A percentile compares a stretch with the other conserved stretches of the same genome.
These are phyloP conservation scores for Alloplasta piceator DNA, from an alignment of 2,888 invertebrate genomes.

Conservation along the genomic window DNA sequence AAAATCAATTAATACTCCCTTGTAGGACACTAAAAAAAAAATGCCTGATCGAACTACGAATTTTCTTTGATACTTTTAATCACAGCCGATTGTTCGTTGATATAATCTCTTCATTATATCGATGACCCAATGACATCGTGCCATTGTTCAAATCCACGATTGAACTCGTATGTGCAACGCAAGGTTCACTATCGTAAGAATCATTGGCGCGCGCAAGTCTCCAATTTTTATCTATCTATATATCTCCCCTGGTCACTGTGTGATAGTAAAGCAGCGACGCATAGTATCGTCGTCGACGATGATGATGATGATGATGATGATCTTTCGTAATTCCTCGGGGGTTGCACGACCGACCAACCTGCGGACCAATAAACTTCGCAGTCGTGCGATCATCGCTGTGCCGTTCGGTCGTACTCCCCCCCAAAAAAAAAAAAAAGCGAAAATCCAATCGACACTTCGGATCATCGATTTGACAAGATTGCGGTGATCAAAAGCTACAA, in stretches of 20 bases:
- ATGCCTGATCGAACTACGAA: too few relatives aligned
- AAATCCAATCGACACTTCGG: neutral
- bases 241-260: neutral
- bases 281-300: neutral
- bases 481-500: neutral
- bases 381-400: conserved; percentile 66
- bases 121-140: conserved; percentile 41
- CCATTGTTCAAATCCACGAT: conserved; percentile 8
- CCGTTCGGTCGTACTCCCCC: conserved; percentile 53
- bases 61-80: too few relatives aligned
- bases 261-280: neutral
- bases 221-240: conserved; percentile 17
- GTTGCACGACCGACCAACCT: conserved; percentile 62
- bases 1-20: too few relatives aligned
- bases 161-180: conserved; percentile 5
- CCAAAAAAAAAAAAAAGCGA: neutral
- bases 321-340: conserved; percentile 64
- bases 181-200: conserved; percentile 32
- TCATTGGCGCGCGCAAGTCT: conserved; percentile 56
- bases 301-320: conserved; percentile 46
- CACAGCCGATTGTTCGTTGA: conserved; percentile 27
- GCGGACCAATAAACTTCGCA: conserved; percentile 63
- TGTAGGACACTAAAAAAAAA: too few relatives aligned
- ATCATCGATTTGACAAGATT: neutral
- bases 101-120: neutral